Conservation (phyloP, 2,888 invertebrate genomes). For the Protodeltote pygarga region DNA sequence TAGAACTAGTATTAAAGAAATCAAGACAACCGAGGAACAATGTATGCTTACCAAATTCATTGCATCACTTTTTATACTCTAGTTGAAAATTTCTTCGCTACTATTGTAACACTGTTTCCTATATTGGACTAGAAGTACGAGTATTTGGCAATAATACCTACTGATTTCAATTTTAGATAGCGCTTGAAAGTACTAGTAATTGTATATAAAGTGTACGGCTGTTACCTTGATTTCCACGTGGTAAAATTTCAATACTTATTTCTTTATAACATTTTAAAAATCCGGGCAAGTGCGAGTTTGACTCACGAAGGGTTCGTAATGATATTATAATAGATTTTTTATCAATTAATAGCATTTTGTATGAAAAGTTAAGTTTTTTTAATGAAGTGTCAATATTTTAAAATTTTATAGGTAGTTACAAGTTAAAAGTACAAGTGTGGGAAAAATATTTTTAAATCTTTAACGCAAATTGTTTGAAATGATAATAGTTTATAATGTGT, state of each 20-base stretch:
- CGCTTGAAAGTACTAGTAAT: slow-evolving; percentile 67
- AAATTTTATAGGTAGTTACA: no score
- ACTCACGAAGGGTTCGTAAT: no score
- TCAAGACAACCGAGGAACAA: neutral
- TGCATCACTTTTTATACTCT: slow-evolving; percentile 24
- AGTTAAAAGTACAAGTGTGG: no score
- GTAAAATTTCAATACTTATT: slow-evolving; percentile 33
- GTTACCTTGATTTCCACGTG: slow-evolving; percentile 23
- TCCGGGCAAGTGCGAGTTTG: no score
- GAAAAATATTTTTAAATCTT: no score
- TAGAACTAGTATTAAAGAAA: neutral
- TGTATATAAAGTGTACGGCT: slow-evolving; percentile 54
- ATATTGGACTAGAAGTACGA: slow-evolving; percentile 53
- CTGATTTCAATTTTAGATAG: slow-evolving; percentile 77
- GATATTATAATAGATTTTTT: no score
- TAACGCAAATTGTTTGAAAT: no score
- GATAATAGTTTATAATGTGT: no score
- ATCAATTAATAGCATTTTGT: no score
- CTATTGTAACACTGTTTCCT: slow-evolving; percentile 32
- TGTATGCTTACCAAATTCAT: slow-evolving; percentile 22
- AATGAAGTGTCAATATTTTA: no score
- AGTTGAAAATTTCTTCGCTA: slow-evolving; percentile 19
- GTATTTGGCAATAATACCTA: slow-evolving; percentile 71
- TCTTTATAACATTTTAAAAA: no score
- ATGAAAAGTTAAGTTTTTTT: no score